phyloP scores from a whole-genome alignment of 2,888 invertebrate species.

The Trissoscelio sp. region DNA sequence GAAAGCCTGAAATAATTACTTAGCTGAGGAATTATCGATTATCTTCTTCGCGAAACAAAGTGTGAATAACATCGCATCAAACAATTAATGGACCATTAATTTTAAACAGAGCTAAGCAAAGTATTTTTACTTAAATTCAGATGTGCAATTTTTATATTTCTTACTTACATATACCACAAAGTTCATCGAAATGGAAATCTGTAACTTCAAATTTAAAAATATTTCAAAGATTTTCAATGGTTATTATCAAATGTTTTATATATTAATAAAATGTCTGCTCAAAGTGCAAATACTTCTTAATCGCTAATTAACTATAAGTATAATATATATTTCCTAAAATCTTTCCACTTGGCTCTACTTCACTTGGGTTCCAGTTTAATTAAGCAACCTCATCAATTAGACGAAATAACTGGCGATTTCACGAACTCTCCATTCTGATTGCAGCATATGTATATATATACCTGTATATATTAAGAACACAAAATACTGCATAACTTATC shows the following conservation, averaged over 20 bases:
- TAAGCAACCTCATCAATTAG: constrained; percentile 10
- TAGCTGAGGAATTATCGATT: constrained; percentile 52
- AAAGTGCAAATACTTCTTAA: not conserved
- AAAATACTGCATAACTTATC: constrained; percentile 16
- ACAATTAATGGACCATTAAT: constrained; percentile 29
- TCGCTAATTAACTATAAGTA: not conserved
- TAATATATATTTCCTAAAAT: constrained; percentile 1
- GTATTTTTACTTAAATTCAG: no score
- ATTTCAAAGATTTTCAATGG: no score
- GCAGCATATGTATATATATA: no score
- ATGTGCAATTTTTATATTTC: no score
- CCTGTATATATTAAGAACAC: constrained; percentile 9
- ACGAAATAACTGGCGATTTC: constrained; percentile 9
- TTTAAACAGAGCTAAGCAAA: no score
- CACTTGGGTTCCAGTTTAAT: constrained; percentile 6
- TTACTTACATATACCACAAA: no score
- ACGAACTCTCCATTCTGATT: constrained; percentile 7
- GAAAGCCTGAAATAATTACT: constrained; percentile 57
- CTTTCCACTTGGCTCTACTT: no score
- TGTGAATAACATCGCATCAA: constrained; percentile 28
- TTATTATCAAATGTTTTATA: no score
- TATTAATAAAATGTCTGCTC: no score
- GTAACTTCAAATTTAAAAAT: no score
- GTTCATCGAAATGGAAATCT: no score
- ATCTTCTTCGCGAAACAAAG: constrained; percentile 34